Evolutionary conservation across 2,888 invertebrate species (phyloP), one percentile per base, ranked within the genome.

Genomic region (Acanthosepion esculentum): DNA sequence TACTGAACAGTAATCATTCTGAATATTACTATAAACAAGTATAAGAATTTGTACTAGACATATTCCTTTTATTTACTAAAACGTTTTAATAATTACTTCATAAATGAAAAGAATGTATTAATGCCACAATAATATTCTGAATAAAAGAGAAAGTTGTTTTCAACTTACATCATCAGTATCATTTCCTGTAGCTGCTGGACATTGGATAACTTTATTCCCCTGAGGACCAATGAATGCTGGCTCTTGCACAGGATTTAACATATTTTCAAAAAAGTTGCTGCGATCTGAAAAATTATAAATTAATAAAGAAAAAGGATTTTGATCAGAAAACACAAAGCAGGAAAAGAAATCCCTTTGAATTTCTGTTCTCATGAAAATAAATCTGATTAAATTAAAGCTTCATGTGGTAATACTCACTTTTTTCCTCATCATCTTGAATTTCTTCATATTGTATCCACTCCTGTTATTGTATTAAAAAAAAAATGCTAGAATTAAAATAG

Each of bases 381-480:
- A 50, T 12, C 15, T 64, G 26, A 15, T 78, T 78, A 78, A 78
- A 78, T 12, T n/a, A n/a, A n/a, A 6, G n/a, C 33, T 78, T n/a
- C 78, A 3, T n/a, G 12, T n/a, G 15, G 15, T 18, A 33, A 78
- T 33, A 95, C 96, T 95, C 95, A 97, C 97, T 98, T 98, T 98
- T 98, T 96, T 99, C 99, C 96, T 99, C 99, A 59, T 98, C 97
- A 97, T 99, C 99, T 97, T 99, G 99, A 94, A 99, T 98, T 98
- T 99, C 99, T 97, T 99, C 99, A 97, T 99, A 99, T 97, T 99
- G 98, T 97, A 99, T 98, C 99, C 99, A 99, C 97, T 99, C 99
- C 95, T 98, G 95, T n/a, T 96, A 95, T 55, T 95, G 78, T 94
- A 91, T 50, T 98, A 78, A 78, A 78, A 78, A 78, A 8, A n/a